A percentile compares a stretch with the other conserved stretches of the same genome.
Evolutionary conservation across 1,140 invertebrate species (phyloP).

Genomic region (Drosophila kanapiae): DNA sequence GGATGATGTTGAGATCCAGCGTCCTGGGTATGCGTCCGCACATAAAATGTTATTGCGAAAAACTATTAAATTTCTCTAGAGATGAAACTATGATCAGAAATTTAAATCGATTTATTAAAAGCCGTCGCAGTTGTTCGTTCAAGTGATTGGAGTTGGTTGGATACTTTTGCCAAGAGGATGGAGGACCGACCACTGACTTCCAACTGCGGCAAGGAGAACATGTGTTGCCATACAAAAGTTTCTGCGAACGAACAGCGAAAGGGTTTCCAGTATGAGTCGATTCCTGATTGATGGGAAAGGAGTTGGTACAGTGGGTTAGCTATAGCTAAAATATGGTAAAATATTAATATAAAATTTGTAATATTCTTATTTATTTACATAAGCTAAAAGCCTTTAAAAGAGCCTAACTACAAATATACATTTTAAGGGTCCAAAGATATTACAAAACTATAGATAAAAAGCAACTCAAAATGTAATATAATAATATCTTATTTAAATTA

Average conservation of each 20-base stretch:
- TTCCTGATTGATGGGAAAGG: slow-evolving; percentile 20
- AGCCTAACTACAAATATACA: not conserved
- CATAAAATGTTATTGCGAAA: slow-evolving; percentile 81
- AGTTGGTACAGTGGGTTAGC: slow-evolving; percentile 27
- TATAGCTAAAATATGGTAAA: not conserved
- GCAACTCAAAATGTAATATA: too few relatives aligned
- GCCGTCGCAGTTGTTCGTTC: slow-evolving; percentile 55
- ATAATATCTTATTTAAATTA: too few relatives aligned
- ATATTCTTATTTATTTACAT: not conserved
- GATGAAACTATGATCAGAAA: slow-evolving; percentile 83
- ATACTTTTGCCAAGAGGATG: slow-evolving; percentile 6
- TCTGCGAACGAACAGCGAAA: slow-evolving; percentile 32
- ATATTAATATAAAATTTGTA: not conserved
- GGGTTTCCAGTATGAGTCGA: slow-evolving; percentile 38
- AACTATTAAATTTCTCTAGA: slow-evolving; percentile 84
- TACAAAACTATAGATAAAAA: not conserved
- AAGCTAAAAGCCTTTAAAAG: not conserved
- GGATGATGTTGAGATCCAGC: slow-evolving; percentile 33
- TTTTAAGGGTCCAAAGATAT: not conserved
- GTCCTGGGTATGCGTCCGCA: slow-evolving; percentile 37
- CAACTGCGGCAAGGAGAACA: slow-evolving; percentile 43
- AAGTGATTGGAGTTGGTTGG: slow-evolving; percentile 42
- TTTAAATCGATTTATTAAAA: slow-evolving; percentile 84
- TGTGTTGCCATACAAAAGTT: slow-evolving; percentile 74
- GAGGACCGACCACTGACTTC: not conserved